Evolutionary conservation across 2,113 vertebrate species (phyloP).

Genomic region (Oreochromis spilurus): DNA sequence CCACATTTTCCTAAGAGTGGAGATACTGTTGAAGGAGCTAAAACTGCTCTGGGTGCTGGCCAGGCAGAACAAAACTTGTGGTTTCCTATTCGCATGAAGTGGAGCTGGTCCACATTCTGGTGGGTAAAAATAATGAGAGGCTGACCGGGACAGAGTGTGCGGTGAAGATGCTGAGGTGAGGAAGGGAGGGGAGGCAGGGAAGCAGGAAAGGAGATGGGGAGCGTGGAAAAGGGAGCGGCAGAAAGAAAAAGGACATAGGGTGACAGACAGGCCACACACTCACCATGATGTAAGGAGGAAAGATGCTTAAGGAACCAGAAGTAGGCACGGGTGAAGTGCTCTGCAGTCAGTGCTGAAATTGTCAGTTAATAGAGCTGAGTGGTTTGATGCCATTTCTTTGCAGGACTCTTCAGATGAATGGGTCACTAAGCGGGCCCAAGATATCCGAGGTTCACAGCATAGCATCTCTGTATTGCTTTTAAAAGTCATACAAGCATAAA

Average conservation of each 20-base stretch:
- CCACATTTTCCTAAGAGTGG: background rate
- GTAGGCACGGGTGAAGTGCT: background rate
- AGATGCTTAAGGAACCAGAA: background rate
- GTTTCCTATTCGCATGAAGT: slow-evolving; percentile 85
- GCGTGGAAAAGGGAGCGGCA: slow-evolving; percentile 18
- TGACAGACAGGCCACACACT: slow-evolving; percentile 34
- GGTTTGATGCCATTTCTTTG: background rate
- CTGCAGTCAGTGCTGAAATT: background rate
- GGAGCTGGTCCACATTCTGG: slow-evolving; percentile 80
- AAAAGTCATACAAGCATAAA: rapidly evolving
- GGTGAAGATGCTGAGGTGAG: slow-evolving; percentile 57
- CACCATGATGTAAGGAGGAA: background rate
- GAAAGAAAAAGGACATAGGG: slow-evolving; percentile 12
- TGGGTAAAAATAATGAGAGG: slow-evolving; percentile 83
- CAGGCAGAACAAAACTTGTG: slow-evolving; percentile 80
- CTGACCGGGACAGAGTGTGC: slow-evolving; percentile 79
- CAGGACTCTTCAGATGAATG: background rate
- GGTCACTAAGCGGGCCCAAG: background rate
- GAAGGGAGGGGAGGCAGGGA: slow-evolving; percentile 19
- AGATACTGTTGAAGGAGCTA: slow-evolving; percentile 46
- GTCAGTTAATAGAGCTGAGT: background rate
- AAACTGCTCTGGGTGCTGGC: slow-evolving; percentile 78
- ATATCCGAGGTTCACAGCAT: rapidly evolving
- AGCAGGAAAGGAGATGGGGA: slow-evolving; percentile 45
- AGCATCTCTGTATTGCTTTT: background rate